A percentile compares a stretch with the other conserved stretches of the same genome.
phyloP scores from a whole-genome alignment of 2,888 invertebrate genomes.

The Agrochola circellaris region DNA sequence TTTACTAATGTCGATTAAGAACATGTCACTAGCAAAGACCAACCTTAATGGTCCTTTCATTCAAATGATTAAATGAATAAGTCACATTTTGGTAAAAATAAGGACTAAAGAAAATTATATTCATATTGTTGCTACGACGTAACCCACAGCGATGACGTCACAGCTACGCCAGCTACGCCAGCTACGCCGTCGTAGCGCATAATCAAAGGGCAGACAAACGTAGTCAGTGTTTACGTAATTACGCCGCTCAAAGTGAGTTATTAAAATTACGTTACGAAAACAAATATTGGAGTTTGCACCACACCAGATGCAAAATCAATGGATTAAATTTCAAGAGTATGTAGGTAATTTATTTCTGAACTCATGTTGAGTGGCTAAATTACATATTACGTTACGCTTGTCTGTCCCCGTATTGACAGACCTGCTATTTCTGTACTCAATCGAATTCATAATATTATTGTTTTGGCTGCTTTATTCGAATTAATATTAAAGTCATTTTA shows the following conservation, averaged over 20 bases:
- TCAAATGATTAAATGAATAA: background rate
- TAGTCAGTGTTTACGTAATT: background rate
- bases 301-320: background rate
- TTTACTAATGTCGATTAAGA: slow-evolving; percentile 23
- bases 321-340: background rate
- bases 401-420: background rate
- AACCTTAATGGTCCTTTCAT: slow-evolving; percentile 24
- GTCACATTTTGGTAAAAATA: background rate
- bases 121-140: slow-evolving; percentile 38
- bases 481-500: background rate
- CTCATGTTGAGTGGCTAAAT: background rate
- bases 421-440: background rate
- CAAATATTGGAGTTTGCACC: background rate
- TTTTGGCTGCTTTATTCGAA: background rate
- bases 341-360: background rate
- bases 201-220: background rate
- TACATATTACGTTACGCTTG: background rate
- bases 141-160: slow-evolving; percentile 20
- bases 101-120: background rate
- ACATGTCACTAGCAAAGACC: slow-evolving; percentile 31
- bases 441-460: background rate
- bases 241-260: background rate
- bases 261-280: background rate
- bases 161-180: background rate
- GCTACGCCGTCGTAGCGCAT: slow-evolving; percentile 29